Evolutionary conservation across 2,797 vertebrate genomes (phyloP).

Genomic region (Neopelma chrysocephalum): DNA sequence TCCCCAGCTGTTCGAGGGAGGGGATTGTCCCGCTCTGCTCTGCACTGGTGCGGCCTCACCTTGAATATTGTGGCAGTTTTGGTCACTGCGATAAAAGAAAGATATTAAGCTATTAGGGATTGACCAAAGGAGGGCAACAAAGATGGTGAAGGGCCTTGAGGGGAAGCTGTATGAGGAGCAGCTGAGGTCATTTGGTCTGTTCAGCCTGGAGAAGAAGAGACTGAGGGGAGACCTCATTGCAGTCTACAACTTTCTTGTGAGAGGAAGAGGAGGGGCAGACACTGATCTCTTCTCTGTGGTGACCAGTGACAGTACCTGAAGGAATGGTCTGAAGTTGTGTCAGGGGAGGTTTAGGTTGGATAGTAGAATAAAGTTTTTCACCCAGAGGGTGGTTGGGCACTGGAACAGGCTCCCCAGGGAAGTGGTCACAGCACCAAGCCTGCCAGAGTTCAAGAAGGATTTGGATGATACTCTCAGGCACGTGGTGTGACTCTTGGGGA

Average conservation of each 20-base stretch:
- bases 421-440: background rate
- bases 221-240: background rate
- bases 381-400: background rate
- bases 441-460: background rate
- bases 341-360: background rate
- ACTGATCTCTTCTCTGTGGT: background rate
- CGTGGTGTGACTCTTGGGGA: background rate
- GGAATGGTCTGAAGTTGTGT: background rate
- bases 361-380: background rate
- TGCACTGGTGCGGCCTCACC: background rate
- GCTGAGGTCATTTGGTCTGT: background rate
- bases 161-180: background rate
- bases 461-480: background rate
- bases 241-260: background rate
- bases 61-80: background rate
- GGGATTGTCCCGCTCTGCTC: background rate
- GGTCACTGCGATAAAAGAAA: background rate
- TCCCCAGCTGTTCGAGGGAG: accelerated
- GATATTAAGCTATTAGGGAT: background rate
- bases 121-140: background rate
- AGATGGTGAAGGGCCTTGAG: background rate
- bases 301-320: background rate
- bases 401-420: background rate
- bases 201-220: background rate
- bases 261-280: background rate